Percentiles rank a stretch among this genome's conserved stretches.
Evolutionary conservation across 1,140 invertebrate genomes (phyloP).

Genomic region (Arion vulgaris): DNA sequence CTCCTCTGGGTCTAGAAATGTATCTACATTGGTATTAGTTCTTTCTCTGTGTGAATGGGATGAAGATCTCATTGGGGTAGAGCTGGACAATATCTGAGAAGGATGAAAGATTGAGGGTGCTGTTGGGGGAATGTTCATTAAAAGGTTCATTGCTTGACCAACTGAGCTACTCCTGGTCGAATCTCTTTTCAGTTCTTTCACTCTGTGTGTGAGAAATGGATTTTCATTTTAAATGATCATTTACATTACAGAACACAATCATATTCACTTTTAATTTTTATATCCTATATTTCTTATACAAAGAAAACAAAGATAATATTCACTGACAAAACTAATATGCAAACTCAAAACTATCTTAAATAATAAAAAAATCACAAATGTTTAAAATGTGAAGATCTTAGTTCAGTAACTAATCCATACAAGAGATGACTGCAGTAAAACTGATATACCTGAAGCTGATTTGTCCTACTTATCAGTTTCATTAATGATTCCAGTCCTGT

Average conservation of each 20-base stretch:
- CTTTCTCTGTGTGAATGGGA: slow-evolving; percentile 39
- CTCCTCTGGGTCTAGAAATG: slow-evolving; percentile 59
- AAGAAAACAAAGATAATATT: too few relatives aligned
- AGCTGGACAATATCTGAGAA: slow-evolving; percentile 68
- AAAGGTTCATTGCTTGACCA: slow-evolving; percentile 54
- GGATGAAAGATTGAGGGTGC: slow-evolving; percentile 68
- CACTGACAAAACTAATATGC: too few relatives aligned
- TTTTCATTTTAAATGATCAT: not conserved
- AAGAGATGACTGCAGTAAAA: too few relatives aligned
- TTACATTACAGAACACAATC: not conserved
- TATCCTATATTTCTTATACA: too few relatives aligned
- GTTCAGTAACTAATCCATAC: too few relatives aligned
- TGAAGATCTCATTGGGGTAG: slow-evolving; percentile 63
- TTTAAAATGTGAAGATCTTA: too few relatives aligned
- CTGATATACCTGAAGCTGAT: too few relatives aligned
- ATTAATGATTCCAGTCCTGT: too few relatives aligned
- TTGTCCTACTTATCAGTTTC: too few relatives aligned
- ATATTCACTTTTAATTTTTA: too few relatives aligned
- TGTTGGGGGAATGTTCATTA: slow-evolving; percentile 65
- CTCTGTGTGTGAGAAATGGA: slow-evolving; percentile 51
- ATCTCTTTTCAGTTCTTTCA: slow-evolving; percentile 61
- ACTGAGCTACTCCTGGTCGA: slow-evolving; percentile 18
- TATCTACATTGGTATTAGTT: slow-evolving; percentile 35
- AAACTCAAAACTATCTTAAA: too few relatives aligned
- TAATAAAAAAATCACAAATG: too few relatives aligned